Evolutionary conservation across 1,140 invertebrate genomes (phyloP), one percentile per base, ranked within the genome.

Genomic region (Steinernema khuongi): DNA sequence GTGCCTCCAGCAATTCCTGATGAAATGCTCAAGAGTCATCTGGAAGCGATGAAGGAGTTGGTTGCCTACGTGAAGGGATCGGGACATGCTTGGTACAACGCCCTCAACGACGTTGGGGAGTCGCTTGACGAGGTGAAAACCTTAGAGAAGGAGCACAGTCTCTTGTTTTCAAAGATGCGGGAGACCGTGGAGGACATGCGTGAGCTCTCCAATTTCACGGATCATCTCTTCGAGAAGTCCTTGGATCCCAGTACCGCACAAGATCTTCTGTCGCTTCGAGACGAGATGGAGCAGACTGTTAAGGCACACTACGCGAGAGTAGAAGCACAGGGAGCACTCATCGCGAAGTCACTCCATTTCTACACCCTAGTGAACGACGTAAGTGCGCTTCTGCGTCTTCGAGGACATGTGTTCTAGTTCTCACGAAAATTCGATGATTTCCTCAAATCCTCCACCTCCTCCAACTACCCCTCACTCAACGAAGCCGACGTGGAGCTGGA

Each of bases 31-130:
- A 4, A 2, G 22, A 60, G 50, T 22, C 50, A 60, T 22, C 14
- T 60, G 50, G 50, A 60, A 22, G 50, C 50, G 50, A 60, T 60
- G 50, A 7, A 4, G 2, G 50, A 60, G 50, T 22, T 60, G 14
- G 4, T 60, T 22, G 50, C 14, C 26, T 60, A 22, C 14, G 50
- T 60, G 11, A 60, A 60, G 50, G 50, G 50, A 7, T 60, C 50
- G 4, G 50, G 50, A 22, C 4, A 60, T 26, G 2, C 4, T 17
- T 60, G 50, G 50, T 60, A 4, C 19, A 60, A 60, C 50, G 50
- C 50, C 7, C 50, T 60, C 22, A 60, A 60, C 50, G 50, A 60
- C 50, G 50, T 60, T 26, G 50, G 50, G 14, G 50, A 60, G 50
- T 60, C 50, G 50, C 50, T 60, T 22, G 50, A 60, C 22, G 50